Evolutionary conservation across 1,140 invertebrate genomes (phyloP), one percentile per base, ranked within the genome.

Genomic region (Belonocnema kinseyi): DNA sequence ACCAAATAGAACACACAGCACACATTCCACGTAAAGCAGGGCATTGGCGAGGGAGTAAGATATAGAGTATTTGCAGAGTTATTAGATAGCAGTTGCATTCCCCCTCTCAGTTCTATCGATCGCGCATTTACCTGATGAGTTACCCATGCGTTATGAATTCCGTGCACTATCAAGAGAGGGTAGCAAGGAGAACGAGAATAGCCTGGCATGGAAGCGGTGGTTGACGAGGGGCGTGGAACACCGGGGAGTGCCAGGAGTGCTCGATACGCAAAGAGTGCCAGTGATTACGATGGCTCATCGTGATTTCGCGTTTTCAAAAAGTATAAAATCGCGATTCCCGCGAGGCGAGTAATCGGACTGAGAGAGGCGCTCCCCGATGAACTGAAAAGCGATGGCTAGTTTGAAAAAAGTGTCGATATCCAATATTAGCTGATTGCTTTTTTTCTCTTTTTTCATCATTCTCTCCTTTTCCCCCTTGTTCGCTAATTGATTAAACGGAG

Each of bases 51-150:
- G 21, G 58, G 82, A 54, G 80, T 85, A 87, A 86, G 85, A 84
- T 86, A 86, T 86, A 86, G 79, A 70, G 76, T 86, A 87, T 87
- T 88, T 85, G 84, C 84, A 76, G 80, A 83, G 81, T 85, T 86
- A 88, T 86, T 88, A 87, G 85, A 88, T 82, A 86, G 86, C 75
- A 84, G 79, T 83, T 82, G 80, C 85, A 80, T 85, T 85, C 84
- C 81, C 76, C 78, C 74, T 76, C 74, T 61, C 73, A 66, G 77
- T 40, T 54, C 76, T 86, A 86, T 87, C 81, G 79, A 85, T 86
- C 83, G 80, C 80, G 77, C 86, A 86, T 86, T 88, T 87, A 81
- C 86, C 79, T 84, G 85, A 88, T 88, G 86, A 88, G 84, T 85
- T 83, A 82, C 61, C 83, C 80, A 79, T 86, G 85, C 84, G 85